phyloP scores from a whole-genome alignment of 2,113 vertebrate genomes.

The Leucoraja erinaceus region DNA sequence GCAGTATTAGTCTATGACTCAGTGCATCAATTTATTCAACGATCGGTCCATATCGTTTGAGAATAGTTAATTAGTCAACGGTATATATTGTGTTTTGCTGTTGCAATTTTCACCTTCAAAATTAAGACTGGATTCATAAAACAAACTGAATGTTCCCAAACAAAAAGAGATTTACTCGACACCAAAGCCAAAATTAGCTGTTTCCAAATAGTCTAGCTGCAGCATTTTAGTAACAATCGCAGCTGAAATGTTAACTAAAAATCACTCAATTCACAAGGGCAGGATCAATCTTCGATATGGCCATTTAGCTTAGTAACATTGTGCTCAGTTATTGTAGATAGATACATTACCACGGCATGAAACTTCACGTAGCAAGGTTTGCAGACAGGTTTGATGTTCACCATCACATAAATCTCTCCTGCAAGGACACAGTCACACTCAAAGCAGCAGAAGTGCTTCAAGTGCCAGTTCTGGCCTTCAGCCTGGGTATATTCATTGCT shows the following conservation, averaged over 20 bases:
- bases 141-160: background rate
- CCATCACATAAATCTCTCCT: constrained; percentile 88
- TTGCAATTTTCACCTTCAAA: background rate
- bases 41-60: background rate
- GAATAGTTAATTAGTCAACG: background rate
- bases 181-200: background rate
- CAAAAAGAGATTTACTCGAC: background rate
- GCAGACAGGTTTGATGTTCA: constrained; percentile 84
- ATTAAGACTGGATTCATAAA: background rate
- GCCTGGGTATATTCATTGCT: constrained; percentile 95
- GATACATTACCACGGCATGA: constrained; percentile 75
- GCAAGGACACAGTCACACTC: constrained; percentile 91
- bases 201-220: constrained; percentile 20
- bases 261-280: background rate
- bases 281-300: background rate
- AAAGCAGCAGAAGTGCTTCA: constrained; percentile 98
- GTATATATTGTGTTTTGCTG: no score
- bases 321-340: background rate
- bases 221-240: background rate
- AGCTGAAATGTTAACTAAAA: background rate
- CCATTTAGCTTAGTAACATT: background rate
- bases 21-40: background rate
- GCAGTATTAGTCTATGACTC: background rate
- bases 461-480: constrained; percentile 88
- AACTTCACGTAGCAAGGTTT: constrained; percentile 88